phyloP scores from a whole-genome alignment of 2,888 invertebrate genomes.

The Stenurella melanura region DNA sequence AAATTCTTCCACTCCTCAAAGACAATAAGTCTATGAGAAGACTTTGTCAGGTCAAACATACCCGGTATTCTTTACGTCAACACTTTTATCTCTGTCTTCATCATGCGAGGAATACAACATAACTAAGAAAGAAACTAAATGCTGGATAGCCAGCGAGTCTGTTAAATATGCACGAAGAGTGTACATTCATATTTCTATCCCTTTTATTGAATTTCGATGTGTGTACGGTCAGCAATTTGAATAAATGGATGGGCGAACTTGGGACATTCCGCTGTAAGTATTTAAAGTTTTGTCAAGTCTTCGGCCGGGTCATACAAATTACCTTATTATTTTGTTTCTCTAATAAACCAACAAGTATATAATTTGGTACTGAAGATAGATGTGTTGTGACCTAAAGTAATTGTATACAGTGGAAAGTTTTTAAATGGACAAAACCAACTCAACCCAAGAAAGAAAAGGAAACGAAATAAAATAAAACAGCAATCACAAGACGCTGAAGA shows the following conservation, averaged over 20 bases:
- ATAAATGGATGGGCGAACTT: slow-evolving; percentile 63
- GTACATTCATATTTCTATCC: slow-evolving; percentile 61
- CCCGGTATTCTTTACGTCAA: slow-evolving; percentile 37
- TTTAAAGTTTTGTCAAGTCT: slow-evolving; percentile 63
- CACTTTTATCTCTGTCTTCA: slow-evolving; percentile 40
- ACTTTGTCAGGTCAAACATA: slow-evolving; percentile 22
- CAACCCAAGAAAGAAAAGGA: no score
- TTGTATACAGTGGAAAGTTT: no score
- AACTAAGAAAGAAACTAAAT: slow-evolving; percentile 17
- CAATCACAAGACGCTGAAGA: no score
- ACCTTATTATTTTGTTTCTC: slow-evolving; percentile 62
- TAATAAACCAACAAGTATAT: slow-evolving; percentile 35
- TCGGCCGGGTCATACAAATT: slow-evolving; percentile 65
- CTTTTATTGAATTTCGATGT: slow-evolving; percentile 67
- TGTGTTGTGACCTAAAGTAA: no score
- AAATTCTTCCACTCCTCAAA: no score
- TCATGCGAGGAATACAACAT: slow-evolving; percentile 12
- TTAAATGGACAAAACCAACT: no score
- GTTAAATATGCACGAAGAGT: slow-evolving; percentile 63
- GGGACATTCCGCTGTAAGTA: slow-evolving; percentile 63
- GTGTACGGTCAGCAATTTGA: slow-evolving; percentile 67
- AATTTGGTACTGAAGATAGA: slow-evolving; percentile 17
- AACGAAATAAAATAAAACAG: no score
- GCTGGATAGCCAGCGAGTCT: slow-evolving; percentile 21
- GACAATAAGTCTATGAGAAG: slow-evolving; percentile 52